These are phyloP conservation scores for Turdus rufiventris DNA, from an alignment of 2,113 vertebrate species.

Conservation along the genomic window DNA sequence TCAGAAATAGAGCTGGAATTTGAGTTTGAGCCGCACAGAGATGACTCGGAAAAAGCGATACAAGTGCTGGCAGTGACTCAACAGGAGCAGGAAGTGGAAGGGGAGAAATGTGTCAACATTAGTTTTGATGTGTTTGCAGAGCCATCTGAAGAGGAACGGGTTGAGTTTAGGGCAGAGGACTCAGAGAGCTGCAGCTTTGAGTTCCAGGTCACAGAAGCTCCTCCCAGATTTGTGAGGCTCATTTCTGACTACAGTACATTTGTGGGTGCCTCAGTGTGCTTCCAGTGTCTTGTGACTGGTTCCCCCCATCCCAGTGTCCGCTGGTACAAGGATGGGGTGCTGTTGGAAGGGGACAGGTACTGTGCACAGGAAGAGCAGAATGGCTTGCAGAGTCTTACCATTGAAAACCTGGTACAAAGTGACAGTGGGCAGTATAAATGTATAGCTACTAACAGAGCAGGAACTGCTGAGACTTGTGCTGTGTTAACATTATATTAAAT, in stretches of 20 bases:
- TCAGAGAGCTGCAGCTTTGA: conserved; percentile 87
- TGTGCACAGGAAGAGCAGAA: conserved; percentile 81
- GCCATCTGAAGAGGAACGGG: conserved; percentile 76
- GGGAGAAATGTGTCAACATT: conserved; percentile 75
- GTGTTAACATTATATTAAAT: conserved; percentile 80
- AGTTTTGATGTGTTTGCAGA: conserved; percentile 85
- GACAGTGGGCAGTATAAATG: conserved; percentile 92
- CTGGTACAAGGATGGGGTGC: conserved; percentile 87
- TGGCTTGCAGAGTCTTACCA: conserved; percentile 85
- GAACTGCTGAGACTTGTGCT: conserved; percentile 80
- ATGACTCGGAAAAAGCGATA: conserved; percentile 78
- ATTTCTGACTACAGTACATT: conserved; percentile 81
- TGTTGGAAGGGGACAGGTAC: conserved; percentile 79
- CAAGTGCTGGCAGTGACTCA: conserved; percentile 77
- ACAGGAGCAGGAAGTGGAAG: conserved; percentile 71
- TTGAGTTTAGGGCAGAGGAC: conserved; percentile 85
- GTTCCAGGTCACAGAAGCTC: conserved; percentile 85
- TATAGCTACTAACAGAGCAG: conserved; percentile 82
- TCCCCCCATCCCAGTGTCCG: conserved; percentile 78
- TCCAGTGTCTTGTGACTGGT: conserved; percentile 88
- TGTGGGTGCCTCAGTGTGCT: conserved; percentile 80
- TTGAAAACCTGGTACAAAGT: conserved; percentile 77
- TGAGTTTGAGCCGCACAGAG: conserved; percentile 76
- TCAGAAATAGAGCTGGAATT: conserved; percentile 86
- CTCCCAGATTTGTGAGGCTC: conserved; percentile 84